A percentile compares a stretch with the other conserved stretches of the same genome.
Evolutionary conservation across 30 jellyfish, hydroid and myxozoan genomes (phyloP).

Genomic region (Chrysaora quinquecirrha): DNA sequence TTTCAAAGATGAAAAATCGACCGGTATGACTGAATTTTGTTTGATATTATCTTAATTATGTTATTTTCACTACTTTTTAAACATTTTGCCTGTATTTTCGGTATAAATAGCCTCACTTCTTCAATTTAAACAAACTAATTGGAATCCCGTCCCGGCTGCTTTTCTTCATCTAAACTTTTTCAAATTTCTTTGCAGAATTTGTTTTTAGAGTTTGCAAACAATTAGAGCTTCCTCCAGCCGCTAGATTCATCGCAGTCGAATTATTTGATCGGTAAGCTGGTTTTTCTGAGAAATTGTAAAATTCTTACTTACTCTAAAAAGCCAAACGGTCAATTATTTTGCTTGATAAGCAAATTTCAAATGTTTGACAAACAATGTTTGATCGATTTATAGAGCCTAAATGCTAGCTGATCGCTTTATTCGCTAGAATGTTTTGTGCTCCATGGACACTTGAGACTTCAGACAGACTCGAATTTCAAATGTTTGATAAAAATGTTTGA

Average conservation of each 20-base stretch:
- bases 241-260: conserved; percentile 80
- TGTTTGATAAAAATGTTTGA: too few relatives aligned
- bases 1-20: conserved; percentile 76
- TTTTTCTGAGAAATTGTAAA: background rate
- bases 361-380: too few relatives aligned
- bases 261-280: conserved; percentile 83
- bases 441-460: too few relatives aligned
- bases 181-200: conserved; percentile 41
- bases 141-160: background rate
- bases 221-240: conserved; percentile 63
- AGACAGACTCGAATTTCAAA: too few relatives aligned
- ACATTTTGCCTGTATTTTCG: background rate
- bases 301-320: background rate
- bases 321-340: too few relatives aligned
- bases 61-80: background rate
- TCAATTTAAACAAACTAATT: background rate
- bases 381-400: too few relatives aligned
- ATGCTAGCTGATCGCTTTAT: background rate
- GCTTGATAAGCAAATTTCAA: too few relatives aligned
- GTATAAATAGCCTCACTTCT: background rate
- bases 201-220: conserved; percentile 71
- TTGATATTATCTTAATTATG: background rate
- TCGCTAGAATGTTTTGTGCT: too few relatives aligned
- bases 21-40: conserved; percentile 49
- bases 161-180: too few relatives aligned